These are phyloP conservation scores for Drosophila setifemur DNA, from an alignment of 1,140 invertebrate genomes.

Conservation along the genomic window DNA sequence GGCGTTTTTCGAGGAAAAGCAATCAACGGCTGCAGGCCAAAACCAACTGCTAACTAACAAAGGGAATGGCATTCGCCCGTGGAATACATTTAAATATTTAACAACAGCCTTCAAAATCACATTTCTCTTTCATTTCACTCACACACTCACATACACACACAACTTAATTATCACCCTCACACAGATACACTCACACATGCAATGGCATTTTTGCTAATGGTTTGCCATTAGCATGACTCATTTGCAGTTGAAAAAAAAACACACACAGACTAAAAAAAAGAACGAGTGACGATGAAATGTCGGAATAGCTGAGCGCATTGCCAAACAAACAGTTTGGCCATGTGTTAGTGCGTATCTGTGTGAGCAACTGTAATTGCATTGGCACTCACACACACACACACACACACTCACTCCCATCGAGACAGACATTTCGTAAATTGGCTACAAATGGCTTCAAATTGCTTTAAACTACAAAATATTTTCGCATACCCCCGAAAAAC, in stretches of 20 bases:
- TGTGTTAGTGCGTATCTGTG: conserved; percentile 11
- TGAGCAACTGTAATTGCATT: conserved; percentile 68
- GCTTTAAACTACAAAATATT: conserved; percentile 81
- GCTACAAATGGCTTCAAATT: conserved; percentile 81
- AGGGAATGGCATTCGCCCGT: conserved; percentile 33
- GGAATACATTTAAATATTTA: conserved; percentile 78
- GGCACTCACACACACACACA: conserved; percentile 38
- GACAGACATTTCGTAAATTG: conserved; percentile 75
- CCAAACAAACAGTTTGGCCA: conserved; percentile 45
- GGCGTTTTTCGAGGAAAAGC: conserved; percentile 21
- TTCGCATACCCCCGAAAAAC: conserved; percentile 42
- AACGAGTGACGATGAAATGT: conserved; percentile 22
- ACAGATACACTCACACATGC: conserved; percentile 12
- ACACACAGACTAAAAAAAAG: background rate
- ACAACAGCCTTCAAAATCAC: conserved; percentile 77
- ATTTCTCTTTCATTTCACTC: conserved; percentile 68
- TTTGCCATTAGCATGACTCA: conserved; percentile 79
- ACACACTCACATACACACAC: conserved; percentile 22
- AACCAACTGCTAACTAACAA: conserved; percentile 7
- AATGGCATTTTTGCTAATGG: conserved; percentile 74
- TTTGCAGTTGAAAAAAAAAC: conserved; percentile 60
- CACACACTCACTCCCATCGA: conserved; percentile 22
- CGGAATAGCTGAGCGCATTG: conserved; percentile 54
- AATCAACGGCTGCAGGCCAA: conserved; percentile 22
- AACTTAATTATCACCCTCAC: conserved; percentile 53